Conservation (phyloP, 2,797 vertebrate species). For the Ctenopoma kingsleyae region DNA sequence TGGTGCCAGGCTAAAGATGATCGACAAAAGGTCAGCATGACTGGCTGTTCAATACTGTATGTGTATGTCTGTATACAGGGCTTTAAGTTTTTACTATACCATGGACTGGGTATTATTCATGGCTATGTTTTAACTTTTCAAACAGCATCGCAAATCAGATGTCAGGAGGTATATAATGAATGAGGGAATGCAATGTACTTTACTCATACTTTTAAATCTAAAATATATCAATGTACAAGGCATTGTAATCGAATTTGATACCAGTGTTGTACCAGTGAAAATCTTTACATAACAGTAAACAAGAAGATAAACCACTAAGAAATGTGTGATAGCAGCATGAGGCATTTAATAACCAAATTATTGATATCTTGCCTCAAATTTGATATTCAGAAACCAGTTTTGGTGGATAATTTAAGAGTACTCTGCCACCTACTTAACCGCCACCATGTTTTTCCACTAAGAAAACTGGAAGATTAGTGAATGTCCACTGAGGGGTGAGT, state of each 20-base stretch:
- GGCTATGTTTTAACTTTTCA: background rate
- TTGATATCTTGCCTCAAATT: background rate
- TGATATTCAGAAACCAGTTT: constrained; percentile 2
- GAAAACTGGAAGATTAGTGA: constrained; percentile 41
- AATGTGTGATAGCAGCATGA: background rate
- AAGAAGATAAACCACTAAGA: background rate
- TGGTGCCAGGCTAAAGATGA: background rate
- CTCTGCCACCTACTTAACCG: constrained; percentile 38
- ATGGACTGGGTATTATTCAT: background rate
- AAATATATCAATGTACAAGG: background rate
- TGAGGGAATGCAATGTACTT: background rate
- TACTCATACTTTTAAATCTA: background rate
- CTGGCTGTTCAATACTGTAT: constrained; percentile 4
- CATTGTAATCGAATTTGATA: background rate
- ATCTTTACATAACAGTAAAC: background rate
- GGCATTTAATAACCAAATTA: background rate
- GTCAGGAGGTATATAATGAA: background rate
- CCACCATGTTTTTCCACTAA: constrained; percentile 20
- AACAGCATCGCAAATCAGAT: background rate
- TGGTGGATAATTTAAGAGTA: constrained; percentile 14
- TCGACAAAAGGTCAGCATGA: constrained; percentile 16
- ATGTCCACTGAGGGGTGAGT: constrained; percentile 26
- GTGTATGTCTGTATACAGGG: background rate
- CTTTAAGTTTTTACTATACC: background rate
- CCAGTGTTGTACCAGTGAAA: background rate